phyloP scores from a whole-genome alignment of 2,888 invertebrate species.

The Cheilosia pagana region DNA sequence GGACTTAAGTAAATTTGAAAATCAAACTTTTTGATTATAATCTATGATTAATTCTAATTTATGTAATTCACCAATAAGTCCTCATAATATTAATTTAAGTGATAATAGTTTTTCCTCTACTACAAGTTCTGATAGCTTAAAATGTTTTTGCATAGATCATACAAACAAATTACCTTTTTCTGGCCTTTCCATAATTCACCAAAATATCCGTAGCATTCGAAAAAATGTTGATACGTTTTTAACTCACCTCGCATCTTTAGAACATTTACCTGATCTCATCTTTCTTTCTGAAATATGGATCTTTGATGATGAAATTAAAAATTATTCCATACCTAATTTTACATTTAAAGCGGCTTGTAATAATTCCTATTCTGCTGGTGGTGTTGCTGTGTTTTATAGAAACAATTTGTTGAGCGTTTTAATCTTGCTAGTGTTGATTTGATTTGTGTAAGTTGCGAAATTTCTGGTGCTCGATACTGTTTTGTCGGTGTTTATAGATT shows the following conservation, averaged over 20 bases:
- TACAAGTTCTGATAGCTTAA: neutral
- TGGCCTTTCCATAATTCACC: slow-evolving; percentile 1
- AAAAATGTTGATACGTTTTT: too few relatives aligned
- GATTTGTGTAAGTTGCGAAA: neutral
- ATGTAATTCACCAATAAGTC: too few relatives aligned
- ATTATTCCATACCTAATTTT: slow-evolving; percentile 7
- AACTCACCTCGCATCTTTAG: slow-evolving; percentile 18
- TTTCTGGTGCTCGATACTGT: slow-evolving; percentile 32
- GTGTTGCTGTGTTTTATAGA: slow-evolving; percentile 4
- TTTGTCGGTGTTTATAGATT: slow-evolving; percentile 31
- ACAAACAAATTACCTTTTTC: neutral
- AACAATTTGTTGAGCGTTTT: neutral
- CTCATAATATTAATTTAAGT: neutral
- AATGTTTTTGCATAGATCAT: slow-evolving; percentile 2
- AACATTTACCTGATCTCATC: slow-evolving; percentile 17
- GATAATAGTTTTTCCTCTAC: neutral
- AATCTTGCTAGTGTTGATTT: neutral
- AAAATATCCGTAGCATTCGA: slow-evolving; percentile 16
- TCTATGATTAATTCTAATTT: too few relatives aligned
- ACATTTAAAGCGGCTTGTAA: neutral
- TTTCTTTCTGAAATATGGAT: neutral
- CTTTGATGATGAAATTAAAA: neutral
- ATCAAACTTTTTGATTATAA: too few relatives aligned
- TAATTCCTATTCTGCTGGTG: neutral
- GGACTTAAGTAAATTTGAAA: too few relatives aligned